Conservation (phyloP, 2,888 invertebrate species). For the Leptura quadrifasciata region DNA sequence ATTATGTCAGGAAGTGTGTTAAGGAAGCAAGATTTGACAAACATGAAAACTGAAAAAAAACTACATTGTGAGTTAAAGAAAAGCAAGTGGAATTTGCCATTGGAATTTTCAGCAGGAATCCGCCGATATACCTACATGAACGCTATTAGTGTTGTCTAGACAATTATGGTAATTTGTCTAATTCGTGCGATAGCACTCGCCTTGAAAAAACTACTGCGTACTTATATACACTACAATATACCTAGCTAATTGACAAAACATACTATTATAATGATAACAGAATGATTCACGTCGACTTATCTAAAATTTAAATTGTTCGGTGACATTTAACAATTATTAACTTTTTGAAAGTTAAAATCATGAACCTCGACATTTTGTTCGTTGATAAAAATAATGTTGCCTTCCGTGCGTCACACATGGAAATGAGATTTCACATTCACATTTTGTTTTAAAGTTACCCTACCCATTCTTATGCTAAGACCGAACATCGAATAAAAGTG, state of each 20-base stretch:
- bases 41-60: too few species aligned
- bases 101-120: too few species aligned
- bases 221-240: not conserved
- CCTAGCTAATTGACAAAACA: not conserved
- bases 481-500: not conserved
- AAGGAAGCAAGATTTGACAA: too few species aligned
- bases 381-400: slow-evolving; percentile 17
- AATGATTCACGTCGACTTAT: slow-evolving; percentile 20
- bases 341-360: slow-evolving; percentile 24
- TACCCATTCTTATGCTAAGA: slow-evolving; percentile 8
- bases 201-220: slow-evolving; percentile 30
- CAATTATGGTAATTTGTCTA: not conserved
- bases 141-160: too few species aligned
- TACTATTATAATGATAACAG: slow-evolving; percentile 18
- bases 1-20: too few species aligned
- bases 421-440: slow-evolving; percentile 24
- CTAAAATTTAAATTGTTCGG: slow-evolving; percentile 21
- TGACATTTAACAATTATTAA: too few species aligned
- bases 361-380: slow-evolving; percentile 21
- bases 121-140: not conserved
- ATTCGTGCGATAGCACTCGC: slow-evolving; percentile 8
- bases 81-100: too few species aligned
- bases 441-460: slow-evolving; percentile 8
- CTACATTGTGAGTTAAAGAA: too few species aligned
- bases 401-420: slow-evolving; percentile 26